Percentiles rank a stretch among this genome's conserved stretches.
Conservation (phyloP, 2,113 vertebrate species). For the Nannobrachium achirus region DNA sequence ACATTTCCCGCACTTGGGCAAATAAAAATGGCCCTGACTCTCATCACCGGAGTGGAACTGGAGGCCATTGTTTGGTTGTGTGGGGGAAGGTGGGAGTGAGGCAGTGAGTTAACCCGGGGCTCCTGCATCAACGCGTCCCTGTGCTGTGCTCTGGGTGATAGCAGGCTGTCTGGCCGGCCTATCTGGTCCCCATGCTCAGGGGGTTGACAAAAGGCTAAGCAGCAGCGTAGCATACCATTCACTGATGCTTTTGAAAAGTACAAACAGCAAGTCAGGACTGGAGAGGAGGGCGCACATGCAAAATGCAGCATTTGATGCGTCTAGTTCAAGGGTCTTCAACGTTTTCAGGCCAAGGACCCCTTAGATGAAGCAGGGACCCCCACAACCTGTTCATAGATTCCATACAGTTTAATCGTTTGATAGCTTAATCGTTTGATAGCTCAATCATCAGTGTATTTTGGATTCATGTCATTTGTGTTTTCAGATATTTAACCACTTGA, state of each 20-base stretch:
- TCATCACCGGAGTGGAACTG: not conserved
- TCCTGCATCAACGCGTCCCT: not conserved
- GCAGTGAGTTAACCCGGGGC: not conserved
- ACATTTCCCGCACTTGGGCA: not conserved
- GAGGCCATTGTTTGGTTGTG: not conserved
- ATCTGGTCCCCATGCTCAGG: constrained; percentile 28
- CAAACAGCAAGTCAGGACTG: not conserved
- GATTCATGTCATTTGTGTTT: no score
- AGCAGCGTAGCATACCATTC: constrained; percentile 41
- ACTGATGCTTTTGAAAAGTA: constrained; percentile 45
- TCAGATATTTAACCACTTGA: no score
- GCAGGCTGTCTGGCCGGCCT: constrained; percentile 29
- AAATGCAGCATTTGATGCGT: not conserved
- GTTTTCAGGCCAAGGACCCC: no score
- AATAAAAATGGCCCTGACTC: not conserved
- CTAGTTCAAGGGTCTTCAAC: not conserved
- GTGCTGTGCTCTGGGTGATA: constrained; percentile 30
- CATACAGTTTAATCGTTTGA: no score
- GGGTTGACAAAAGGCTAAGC: constrained; percentile 52
- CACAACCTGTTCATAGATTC: no score
- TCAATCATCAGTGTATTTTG: no score
- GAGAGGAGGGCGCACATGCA: not conserved
- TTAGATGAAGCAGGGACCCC: no score
- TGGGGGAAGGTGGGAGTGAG: not conserved
- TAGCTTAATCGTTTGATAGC: no score